Conservation (phyloP, 2,888 invertebrate genomes). For the Autographa gamma region DNA sequence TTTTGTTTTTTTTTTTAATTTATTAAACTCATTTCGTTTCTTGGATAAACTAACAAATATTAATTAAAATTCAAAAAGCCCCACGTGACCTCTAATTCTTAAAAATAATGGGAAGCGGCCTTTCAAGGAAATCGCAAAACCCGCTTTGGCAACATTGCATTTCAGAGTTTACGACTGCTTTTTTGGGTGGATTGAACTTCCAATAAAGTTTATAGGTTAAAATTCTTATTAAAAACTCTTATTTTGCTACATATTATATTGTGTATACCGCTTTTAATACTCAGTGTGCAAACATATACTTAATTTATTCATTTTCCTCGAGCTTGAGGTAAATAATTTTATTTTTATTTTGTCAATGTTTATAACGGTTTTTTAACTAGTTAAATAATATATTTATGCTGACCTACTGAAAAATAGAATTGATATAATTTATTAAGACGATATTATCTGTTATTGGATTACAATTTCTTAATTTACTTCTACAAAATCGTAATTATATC, state of each 20-base stretch:
- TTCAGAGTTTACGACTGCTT: neutral
- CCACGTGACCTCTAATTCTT: too few relatives aligned
- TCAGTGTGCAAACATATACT: neutral
- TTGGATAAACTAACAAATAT: neutral
- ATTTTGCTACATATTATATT: neutral
- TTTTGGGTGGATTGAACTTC: neutral
- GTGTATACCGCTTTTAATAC: neutral
- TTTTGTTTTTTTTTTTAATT: neutral
- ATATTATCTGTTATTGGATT: too few relatives aligned
- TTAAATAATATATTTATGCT: neutral
- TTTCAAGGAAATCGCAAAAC: too few relatives aligned
- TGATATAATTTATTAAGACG: too few relatives aligned
- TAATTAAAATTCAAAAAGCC: too few relatives aligned
- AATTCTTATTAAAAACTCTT: neutral
- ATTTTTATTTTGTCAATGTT: neutral
- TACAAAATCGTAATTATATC: too few relatives aligned
- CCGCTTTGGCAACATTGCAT: neutral
- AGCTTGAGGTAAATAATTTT: neutral
- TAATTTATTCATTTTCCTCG: neutral
- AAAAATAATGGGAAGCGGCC: too few relatives aligned
- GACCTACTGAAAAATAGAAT: neutral
- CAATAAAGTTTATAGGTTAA: conserved; percentile 4
- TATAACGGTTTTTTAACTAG: neutral
- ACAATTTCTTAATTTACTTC: too few relatives aligned
- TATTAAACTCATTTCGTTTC: neutral